These are phyloP conservation scores for Ceriagrion tenellum DNA, from an alignment of 2,888 invertebrate genomes.

Conservation along the genomic window DNA sequence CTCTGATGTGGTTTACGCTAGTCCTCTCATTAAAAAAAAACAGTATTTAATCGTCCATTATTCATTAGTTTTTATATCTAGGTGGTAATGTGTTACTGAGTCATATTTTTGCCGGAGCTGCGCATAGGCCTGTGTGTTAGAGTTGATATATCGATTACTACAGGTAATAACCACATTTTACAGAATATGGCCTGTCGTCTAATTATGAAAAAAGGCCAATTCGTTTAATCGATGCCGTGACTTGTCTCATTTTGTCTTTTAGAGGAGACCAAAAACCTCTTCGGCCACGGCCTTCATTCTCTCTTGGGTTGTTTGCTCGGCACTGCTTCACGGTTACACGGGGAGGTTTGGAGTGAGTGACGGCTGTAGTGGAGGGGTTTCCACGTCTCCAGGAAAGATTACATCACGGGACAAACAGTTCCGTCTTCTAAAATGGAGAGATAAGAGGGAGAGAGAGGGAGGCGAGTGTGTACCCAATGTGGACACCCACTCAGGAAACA, in stretches of 20 bases:
- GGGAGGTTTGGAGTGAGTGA: no score
- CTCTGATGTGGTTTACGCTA: no score
- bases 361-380: neutral
- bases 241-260: neutral
- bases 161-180: no score
- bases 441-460: neutral
- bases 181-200: neutral
- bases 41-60: no score
- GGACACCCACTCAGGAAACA: slow-evolving; percentile 12
- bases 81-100: no score
- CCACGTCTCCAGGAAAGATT: neutral
- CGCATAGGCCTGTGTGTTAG: no score
- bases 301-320: neutral
- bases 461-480: slow-evolving; percentile 30
- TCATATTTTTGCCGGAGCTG: no score
- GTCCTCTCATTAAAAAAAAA: no score
- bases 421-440: slow-evolving; percentile 30
- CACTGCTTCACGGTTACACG: neutral
- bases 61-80: no score
- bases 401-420: slow-evolving; percentile 46
- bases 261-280: neutral
- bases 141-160: no score
- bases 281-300: neutral
- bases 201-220: neutral
- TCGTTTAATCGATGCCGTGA: neutral